Percentiles rank a stretch among this genome's conserved stretches.
phyloP scores from a whole-genome alignment of 2,113 vertebrate species.

The Stigmatopora nigra region DNA sequence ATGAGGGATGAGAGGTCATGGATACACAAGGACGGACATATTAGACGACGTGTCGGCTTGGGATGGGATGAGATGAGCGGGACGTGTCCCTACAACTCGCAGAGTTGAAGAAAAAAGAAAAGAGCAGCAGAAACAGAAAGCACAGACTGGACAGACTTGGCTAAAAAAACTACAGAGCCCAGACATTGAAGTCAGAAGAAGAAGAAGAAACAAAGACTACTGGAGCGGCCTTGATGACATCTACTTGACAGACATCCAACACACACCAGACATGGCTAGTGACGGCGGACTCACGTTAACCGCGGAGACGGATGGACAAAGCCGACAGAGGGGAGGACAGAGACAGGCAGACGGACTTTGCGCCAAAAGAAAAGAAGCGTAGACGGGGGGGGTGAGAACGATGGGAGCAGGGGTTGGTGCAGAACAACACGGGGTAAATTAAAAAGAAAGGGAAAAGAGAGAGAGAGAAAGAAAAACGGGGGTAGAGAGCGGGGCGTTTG shows the following conservation, averaged over 20 bases:
- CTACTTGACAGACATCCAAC: constrained; percentile 64
- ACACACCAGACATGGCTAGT: constrained; percentile 67
- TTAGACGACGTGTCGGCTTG: background rate
- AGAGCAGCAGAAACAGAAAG: constrained; percentile 62
- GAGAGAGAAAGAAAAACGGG: constrained; percentile 64
- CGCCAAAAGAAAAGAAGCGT: constrained; percentile 32
- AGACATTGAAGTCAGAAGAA: constrained; percentile 45
- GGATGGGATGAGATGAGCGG: constrained; percentile 39
- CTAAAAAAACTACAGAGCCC: constrained; percentile 62
- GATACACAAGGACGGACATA: constrained; percentile 34
- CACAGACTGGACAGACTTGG: constrained; percentile 58
- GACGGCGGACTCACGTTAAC: constrained; percentile 59
- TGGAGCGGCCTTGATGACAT: constrained; percentile 64
- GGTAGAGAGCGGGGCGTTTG: constrained; percentile 80
- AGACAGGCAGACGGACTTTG: constrained; percentile 33
- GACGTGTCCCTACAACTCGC: constrained; percentile 54
- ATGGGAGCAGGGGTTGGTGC: constrained; percentile 13
- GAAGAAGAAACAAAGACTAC: constrained; percentile 73
- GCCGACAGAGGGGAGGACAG: constrained; percentile 26
- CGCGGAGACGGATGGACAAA: constrained; percentile 39
- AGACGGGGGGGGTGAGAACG: constrained; percentile 27
- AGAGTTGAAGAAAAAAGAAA: constrained; percentile 45
- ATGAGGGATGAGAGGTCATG: constrained; percentile 32
- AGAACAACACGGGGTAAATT: constrained; percentile 18
- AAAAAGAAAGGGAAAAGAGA: constrained; percentile 30